Conservation (phyloP, 2,113 vertebrate genomes). For the Paradoxurus hermaphroditus region DNA sequence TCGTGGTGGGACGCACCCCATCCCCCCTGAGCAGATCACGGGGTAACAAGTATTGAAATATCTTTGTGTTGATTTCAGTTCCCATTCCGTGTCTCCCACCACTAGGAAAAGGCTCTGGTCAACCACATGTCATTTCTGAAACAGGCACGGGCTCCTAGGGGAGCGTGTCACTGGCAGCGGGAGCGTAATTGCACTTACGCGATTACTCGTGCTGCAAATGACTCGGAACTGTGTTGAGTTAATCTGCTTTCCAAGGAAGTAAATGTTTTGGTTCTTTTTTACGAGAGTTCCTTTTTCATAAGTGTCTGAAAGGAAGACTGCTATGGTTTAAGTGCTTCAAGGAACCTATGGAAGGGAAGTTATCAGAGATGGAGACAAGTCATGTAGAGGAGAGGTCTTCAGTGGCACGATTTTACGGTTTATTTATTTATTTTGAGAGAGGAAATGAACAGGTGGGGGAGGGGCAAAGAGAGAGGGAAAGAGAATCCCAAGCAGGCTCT, state of each 20-base stretch:
- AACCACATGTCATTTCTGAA: background rate
- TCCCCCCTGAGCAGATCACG: background rate
- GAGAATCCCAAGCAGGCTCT: too few species aligned
- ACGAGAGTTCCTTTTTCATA: conserved; percentile 4
- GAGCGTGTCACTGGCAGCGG: background rate
- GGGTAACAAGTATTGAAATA: background rate
- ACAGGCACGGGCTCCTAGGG: background rate
- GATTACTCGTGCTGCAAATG: background rate
- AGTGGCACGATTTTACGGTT: background rate
- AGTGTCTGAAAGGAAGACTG: background rate
- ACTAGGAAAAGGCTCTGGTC: background rate
- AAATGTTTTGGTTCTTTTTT: conserved; percentile 44
- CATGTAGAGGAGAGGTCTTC: background rate
- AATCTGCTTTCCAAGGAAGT: conserved; percentile 34
- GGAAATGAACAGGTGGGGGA: too few species aligned
- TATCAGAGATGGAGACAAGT: background rate
- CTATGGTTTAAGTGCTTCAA: background rate
- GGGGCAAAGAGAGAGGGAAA: too few species aligned
- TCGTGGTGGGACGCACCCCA: background rate
- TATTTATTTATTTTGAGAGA: too few species aligned
- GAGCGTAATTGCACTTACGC: background rate
- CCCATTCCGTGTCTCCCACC: background rate
- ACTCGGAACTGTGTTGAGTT: background rate
- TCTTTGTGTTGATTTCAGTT: background rate
- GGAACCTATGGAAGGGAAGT: background rate